Evolutionary conservation across 2,888 invertebrate species (phyloP).

Genomic region (Diaperis boleti): DNA sequence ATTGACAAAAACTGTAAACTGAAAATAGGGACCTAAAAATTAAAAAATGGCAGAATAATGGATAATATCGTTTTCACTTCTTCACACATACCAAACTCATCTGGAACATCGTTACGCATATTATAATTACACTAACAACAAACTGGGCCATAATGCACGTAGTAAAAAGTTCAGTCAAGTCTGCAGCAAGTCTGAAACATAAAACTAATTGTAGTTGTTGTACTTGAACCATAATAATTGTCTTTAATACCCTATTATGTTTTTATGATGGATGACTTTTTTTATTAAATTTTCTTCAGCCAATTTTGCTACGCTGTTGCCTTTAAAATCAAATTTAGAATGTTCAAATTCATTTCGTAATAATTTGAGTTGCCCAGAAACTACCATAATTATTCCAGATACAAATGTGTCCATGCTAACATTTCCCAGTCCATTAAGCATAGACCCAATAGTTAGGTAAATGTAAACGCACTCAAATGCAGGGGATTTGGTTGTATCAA

Average conservation of each 20-base stretch:
- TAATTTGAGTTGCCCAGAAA: conserved; percentile 64
- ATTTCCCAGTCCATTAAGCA: conserved; percentile 67
- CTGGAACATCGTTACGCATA: conserved; percentile 63
- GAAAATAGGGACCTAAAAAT: too few species aligned
- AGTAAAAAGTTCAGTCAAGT: conserved; percentile 42
- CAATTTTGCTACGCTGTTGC: too few species aligned
- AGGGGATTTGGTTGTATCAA: conserved; percentile 64
- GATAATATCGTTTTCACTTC: too few species aligned
- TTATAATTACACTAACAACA: conserved; percentile 58
- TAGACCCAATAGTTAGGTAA: conserved; percentile 68
- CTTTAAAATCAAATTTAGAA: not conserved
- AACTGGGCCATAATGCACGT: conserved; percentile 57
- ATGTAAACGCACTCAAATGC: conserved; percentile 66
- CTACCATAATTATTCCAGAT: conserved; percentile 45
- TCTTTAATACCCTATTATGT: conserved; percentile 44
- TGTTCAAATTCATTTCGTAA: conserved; percentile 64
- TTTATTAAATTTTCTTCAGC: not conserved
- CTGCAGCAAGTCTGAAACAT: conserved; percentile 47
- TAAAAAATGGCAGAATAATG: too few species aligned
- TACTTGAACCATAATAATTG: conserved; percentile 50
- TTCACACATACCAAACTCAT: conserved; percentile 60
- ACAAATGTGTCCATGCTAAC: conserved; percentile 64
- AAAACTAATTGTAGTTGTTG: too few species aligned
- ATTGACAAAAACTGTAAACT: conserved; percentile 66
- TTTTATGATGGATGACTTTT: conserved; percentile 43